Evolutionary conservation across 2,113 vertebrate species (phyloP).

Genomic region (Enhydra lutris): DNA sequence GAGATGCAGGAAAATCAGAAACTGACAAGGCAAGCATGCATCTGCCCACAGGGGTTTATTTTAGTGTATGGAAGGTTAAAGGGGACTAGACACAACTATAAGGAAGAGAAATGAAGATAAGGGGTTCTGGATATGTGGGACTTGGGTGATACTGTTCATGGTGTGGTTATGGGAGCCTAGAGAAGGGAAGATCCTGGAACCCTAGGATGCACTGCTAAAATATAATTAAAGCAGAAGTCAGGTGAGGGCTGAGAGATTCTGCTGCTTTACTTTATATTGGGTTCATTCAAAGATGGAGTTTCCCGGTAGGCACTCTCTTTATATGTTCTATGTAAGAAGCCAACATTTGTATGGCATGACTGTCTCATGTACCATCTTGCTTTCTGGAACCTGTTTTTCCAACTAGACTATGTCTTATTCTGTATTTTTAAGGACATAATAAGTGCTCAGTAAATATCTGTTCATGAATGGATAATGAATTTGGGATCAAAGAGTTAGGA

Average conservation of each 20-base stretch:
- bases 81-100: background rate
- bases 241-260: background rate
- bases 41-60: background rate
- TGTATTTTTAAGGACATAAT: background rate
- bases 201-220: background rate
- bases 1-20: background rate
- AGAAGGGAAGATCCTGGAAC: background rate
- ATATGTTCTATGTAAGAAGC: background rate
- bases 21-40: background rate
- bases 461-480: background rate
- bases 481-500: background rate
- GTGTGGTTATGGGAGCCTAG: background rate
- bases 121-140: background rate
- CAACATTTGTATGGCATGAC: background rate
- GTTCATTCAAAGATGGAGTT: background rate
- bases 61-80: background rate
- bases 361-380: background rate
- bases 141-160: background rate
- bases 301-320: background rate
- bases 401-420: background rate
- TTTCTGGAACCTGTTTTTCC: background rate
- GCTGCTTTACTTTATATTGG: background rate
- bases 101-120: constrained; percentile 2
- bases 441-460: background rate
- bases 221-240: background rate